These are phyloP conservation scores for Craterocephalus amniculus DNA, from an alignment of 2,797 vertebrate species.

Conservation along the genomic window DNA sequence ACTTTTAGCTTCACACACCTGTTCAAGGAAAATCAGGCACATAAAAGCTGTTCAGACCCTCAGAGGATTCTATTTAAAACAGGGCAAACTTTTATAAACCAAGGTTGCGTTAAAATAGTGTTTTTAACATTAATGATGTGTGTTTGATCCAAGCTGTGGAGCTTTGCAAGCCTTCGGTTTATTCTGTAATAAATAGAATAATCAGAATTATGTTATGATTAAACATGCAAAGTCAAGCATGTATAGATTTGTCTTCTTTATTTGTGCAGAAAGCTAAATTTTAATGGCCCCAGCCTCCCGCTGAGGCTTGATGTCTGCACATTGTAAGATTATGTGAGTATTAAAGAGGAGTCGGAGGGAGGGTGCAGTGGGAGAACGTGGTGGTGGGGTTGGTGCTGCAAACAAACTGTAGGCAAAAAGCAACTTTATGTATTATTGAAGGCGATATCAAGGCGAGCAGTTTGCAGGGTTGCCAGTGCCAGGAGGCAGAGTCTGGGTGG, in stretches of 20 bases:
- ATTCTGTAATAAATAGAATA: background rate
- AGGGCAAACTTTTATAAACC: background rate
- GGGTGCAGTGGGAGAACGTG: constrained; percentile 37
- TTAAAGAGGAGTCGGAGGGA: constrained; percentile 8
- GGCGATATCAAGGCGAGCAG: constrained; percentile 85
- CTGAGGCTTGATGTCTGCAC: constrained; percentile 22
- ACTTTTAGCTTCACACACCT: background rate
- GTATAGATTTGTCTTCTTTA: background rate
- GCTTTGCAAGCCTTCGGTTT: background rate
- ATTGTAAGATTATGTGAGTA: constrained; percentile 19
- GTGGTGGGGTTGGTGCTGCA: constrained; percentile 50
- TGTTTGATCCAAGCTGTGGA: constrained; percentile 1
- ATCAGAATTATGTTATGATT: background rate
- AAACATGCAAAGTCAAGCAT: constrained; percentile 3
- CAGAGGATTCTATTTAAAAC: background rate
- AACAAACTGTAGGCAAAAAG: constrained; percentile 88
- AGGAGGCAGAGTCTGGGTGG: constrained; percentile 80
- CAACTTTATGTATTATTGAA: constrained; percentile 89
- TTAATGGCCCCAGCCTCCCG: constrained; percentile 29
- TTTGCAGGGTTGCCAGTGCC: constrained; percentile 84
- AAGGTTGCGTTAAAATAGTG: background rate
- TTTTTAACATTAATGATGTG: constrained; percentile 7
- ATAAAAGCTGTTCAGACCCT: background rate
- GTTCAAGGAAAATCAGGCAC: background rate
- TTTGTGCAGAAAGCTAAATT: background rate